Evolutionary conservation across 1,140 invertebrate genomes (phyloP), one percentile per base, ranked within the genome.

Genomic region (Ips nitidus): DNA sequence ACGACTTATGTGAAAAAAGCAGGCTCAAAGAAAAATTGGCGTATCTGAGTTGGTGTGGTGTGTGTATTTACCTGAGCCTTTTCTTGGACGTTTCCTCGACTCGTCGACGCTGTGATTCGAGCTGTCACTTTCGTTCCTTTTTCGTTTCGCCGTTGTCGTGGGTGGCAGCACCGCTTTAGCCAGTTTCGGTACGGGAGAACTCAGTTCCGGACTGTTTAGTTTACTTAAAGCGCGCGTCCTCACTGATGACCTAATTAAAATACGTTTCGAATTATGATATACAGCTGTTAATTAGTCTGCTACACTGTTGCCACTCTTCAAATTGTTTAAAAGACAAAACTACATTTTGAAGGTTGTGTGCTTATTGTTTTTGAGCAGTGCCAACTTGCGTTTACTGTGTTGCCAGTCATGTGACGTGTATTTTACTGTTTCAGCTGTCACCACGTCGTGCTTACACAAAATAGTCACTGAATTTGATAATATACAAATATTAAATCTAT

Each of bases 81-180:
- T 89, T 74, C 88, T 79, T 79, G 71, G 83, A 81, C 72, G 83
- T 78, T 76, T 75, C 70, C 77, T 77, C 22, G 70, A 64, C 3
- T 78, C 74, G 22, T 88, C 87, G 50, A 87, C 83, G 71, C 87
- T 86, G 64, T 86, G 81, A 73, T 36, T 87, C n/a, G 88, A 89
- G 77, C 89, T 90, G 71, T 92, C 91, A 0, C 90, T 91, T 76
- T 92, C 91, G 73, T 90, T 87, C 2, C 91, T 82, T 77, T 91
- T 91, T 55, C 91, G 83, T 75, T 93, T 92, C 4, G 75, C 76
- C 53, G 79, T 76, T 22, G 22, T 22, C 62, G 74, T 73, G 71
- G 39, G 71, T 45, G 57, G 62, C n/a, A 77, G 71, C 41, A 73
- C 67, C 56, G 66, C 63, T 45, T 69, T 70, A 8, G 62, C 59